Conservation (phyloP, 2,888 invertebrate species). For the Tholera decimalis region DNA sequence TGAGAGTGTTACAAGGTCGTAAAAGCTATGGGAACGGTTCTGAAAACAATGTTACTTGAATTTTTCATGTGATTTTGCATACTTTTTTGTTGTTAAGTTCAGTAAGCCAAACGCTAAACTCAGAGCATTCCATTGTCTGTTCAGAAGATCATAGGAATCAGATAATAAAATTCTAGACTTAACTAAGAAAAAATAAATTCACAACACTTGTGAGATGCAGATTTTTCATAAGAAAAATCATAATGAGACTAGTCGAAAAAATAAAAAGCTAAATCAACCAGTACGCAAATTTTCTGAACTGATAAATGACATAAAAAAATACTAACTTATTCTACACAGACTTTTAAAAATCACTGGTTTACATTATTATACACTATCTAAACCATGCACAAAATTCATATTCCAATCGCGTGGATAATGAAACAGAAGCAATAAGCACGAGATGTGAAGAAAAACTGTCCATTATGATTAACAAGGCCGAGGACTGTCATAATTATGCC, state of each 20-base stretch:
- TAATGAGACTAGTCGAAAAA: too few species aligned
- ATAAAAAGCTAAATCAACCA: too few species aligned
- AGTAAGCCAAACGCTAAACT: conserved; percentile 7
- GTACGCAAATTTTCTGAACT: too few species aligned
- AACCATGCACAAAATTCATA: conserved; percentile 22
- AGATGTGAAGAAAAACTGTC: conserved; percentile 49
- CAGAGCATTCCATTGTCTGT: conserved; percentile 6
- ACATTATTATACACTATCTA: conserved; percentile 24
- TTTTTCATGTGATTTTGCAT: conserved; percentile 9
- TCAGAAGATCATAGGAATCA: background rate
- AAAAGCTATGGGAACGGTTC: background rate
- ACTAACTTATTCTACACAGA: conserved; percentile 1
- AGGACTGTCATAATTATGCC: conserved; percentile 53
- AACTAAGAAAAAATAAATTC: too few species aligned
- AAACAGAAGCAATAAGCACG: conserved; percentile 39
- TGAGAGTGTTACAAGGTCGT: conserved; percentile 19
- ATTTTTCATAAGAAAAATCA: too few species aligned
- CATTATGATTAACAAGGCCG: conserved; percentile 46
- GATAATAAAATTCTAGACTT: conserved; percentile 10
- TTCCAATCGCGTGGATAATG: conserved; percentile 41
- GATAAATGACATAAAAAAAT: too few species aligned
- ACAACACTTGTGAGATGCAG: too few species aligned
- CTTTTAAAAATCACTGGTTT: conserved; percentile 22
- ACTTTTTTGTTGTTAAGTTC: background rate
- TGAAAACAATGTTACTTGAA: conserved; percentile 23